Base-by-base conservation (phyloP, 2,888 invertebrate genomes). In the Patella depressa region DNA sequence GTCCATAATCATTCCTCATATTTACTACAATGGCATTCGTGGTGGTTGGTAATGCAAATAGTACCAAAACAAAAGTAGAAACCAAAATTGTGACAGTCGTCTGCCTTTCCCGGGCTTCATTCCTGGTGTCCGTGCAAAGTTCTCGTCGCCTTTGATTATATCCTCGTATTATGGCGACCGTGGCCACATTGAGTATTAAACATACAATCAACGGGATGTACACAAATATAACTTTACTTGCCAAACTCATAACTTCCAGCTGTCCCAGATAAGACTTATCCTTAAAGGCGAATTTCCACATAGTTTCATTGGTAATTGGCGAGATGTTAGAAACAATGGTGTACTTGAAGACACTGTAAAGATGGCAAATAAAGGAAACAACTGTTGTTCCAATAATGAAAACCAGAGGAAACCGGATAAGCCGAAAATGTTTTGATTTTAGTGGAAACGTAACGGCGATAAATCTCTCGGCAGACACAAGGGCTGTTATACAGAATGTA, bases 11-110 rank as follows among this genome's bases (percentile, higher is more conserved):
- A 15, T 45, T 17, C n/a, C 14, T 12, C 54, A 55, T 53, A 71
- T 71, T 71, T 3, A 24, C 54, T 9, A 57, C 71, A 34, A 75
- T 11, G 24, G 75, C 19, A 53, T 54, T 75, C 15, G 53, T 24
- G 55, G 53, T 75, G 3, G 71, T 53, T 17, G 75, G 75, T n/a
- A 75, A 55, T 4, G 59, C 55, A 54, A 75, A 53, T 12, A 75
- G 15, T 24, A 75, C 71, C 19, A 53, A 75, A 71, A 75, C 54
- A 53, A 75, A 71, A 34, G 70, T 75, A 12, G 75, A 75, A 4
- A 75, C 75, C 24, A 75, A 3, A 17, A 75, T 71, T 11, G 75
- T 71, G 15, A 75, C 4, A 15, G 75, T 75, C 7, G 75, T 75
- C 24, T 75, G 75, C n/a, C 15, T 57, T 54, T 75, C 71, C 14